These are phyloP conservation scores for Diogma glabrata DNA, from an alignment of 2,888 invertebrate genomes.

Conservation along the genomic window DNA sequence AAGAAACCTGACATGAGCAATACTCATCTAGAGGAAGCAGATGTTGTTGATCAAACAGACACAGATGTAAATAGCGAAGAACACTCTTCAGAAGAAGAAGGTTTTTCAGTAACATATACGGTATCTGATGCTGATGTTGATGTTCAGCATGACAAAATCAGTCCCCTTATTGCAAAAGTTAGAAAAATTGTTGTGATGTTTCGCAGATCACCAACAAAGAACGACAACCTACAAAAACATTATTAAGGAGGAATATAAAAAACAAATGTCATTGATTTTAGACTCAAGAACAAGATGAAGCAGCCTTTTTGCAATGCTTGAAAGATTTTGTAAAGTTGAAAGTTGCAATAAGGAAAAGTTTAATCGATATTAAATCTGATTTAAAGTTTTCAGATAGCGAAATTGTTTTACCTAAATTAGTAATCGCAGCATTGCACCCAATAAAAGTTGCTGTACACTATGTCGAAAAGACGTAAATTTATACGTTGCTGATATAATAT, in stretches of 20 bases:
- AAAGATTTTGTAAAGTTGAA: slow-evolving; percentile 6
- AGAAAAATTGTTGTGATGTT: slow-evolving; percentile 7
- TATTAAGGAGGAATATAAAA: slow-evolving; percentile 5
- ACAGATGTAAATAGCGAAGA: not conserved
- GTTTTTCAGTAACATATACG: slow-evolving; percentile 1
- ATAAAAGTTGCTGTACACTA: slow-evolving; percentile 10
- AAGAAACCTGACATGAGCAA: not conserved
- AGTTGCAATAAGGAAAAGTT: slow-evolving; percentile 4
- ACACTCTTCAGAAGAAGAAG: not conserved
- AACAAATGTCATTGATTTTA: slow-evolving; percentile 3
- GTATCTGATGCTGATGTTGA: not conserved
- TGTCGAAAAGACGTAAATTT: slow-evolving; percentile 12
- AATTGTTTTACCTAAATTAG: not conserved
- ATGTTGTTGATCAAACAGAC: not conserved
- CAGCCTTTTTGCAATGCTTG: not conserved
- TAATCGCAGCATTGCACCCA: slow-evolving; percentile 8
- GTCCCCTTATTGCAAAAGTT: slow-evolving; percentile 2
- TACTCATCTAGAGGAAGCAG: not conserved
- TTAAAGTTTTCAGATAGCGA: not conserved
- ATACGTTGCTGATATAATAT: not conserved
- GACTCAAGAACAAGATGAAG: not conserved
- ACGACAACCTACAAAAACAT: slow-evolving; percentile 3
- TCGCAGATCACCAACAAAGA: slow-evolving; percentile 1
- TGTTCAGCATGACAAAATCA: slow-evolving; percentile 5
- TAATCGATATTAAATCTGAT: slow-evolving; percentile 7